These are phyloP conservation scores for Tinea semifulvella DNA, from an alignment of 2,888 invertebrate species.

Conservation along the genomic window DNA sequence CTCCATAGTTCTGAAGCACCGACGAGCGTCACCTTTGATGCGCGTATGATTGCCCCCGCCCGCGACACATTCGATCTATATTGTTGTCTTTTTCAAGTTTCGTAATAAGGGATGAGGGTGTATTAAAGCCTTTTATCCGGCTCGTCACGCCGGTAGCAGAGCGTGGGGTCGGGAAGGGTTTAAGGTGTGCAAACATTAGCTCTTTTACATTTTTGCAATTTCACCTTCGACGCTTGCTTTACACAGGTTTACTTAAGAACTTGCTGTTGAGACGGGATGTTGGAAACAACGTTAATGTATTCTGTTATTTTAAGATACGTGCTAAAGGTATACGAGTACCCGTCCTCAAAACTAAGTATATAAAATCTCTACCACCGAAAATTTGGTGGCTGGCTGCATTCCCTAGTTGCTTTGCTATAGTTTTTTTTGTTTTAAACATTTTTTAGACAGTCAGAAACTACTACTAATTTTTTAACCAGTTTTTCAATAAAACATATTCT, in stretches of 20 bases:
- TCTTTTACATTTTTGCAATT: constrained; percentile 68
- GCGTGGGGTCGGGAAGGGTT: constrained; percentile 62
- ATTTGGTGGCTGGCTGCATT: too few species aligned
- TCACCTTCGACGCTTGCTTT: constrained; percentile 32
- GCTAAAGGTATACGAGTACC: too few species aligned
- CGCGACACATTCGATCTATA: constrained; percentile 67
- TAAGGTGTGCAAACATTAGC: constrained; percentile 67
- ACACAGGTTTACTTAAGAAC: constrained; percentile 7
- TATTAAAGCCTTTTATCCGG: constrained; percentile 68
- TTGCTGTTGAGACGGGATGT: not conserved
- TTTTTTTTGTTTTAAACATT: too few species aligned
- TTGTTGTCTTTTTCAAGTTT: constrained; percentile 69
- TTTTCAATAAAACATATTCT: not conserved
- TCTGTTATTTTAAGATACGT: too few species aligned
- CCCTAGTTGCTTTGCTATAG: too few species aligned
- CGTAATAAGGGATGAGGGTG: constrained; percentile 68
- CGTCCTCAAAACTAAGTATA: too few species aligned
- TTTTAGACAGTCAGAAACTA: not conserved
- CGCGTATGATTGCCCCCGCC: constrained; percentile 65
- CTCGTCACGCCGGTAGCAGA: constrained; percentile 48
- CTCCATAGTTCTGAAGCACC: constrained; percentile 59
- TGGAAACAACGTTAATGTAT: too few species aligned
- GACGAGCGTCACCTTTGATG: constrained; percentile 57
- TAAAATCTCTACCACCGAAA: too few species aligned
- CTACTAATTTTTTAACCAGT: not conserved